Evolutionary conservation across 2,888 invertebrate species (phyloP), one percentile per base, ranked within the genome.

Genomic region (Xanthorhoe spadicearia): DNA sequence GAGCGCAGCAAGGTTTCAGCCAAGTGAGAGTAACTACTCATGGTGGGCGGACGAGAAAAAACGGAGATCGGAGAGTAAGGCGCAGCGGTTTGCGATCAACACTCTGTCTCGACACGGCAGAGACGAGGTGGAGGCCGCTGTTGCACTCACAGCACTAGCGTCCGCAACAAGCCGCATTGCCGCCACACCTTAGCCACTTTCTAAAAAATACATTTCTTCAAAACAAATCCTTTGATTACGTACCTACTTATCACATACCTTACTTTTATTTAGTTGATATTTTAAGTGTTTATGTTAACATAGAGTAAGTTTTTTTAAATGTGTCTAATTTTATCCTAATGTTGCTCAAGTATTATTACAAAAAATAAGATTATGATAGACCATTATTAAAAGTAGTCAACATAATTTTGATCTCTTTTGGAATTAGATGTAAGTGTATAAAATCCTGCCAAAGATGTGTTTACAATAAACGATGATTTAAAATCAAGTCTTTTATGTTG

Each of bases 51-150:
- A 90, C 61, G 89, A 83, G 7, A 86, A 82, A 69, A 80, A 87
- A 66, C 84, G 87, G 62, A 88, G 85, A 68, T 73, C 80, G 13
- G 89, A 89, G n/a, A 58, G 75, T 13, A 85, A 83, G 70, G 66
- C 78, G 2, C 88, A 83, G 62, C 74, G 81, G 35, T 68, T 86
- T 71, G 69, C 89, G 54, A 62, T 89, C 65, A 87, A 84, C 49
- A 80, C 85, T 0, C 48, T 83, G 17, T 69, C 84, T 2, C 83
- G 85, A 60, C 95, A 96, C 81, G 96, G 95, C 61, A 94, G 95
- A 75, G 96, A 96, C 79, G 96, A 96, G 81, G 92, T 96, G 19
- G 96, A 96, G 80, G 96, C 96, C 0, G 96, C 96, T 0, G 96
- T 96, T 70, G 96, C 96, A 0, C 87, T 96, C 7, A 96, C 96